Evolutionary conservation across 2,113 vertebrate species (phyloP), one percentile per base, ranked within the genome.

Genomic region (Indicator indicator): DNA sequence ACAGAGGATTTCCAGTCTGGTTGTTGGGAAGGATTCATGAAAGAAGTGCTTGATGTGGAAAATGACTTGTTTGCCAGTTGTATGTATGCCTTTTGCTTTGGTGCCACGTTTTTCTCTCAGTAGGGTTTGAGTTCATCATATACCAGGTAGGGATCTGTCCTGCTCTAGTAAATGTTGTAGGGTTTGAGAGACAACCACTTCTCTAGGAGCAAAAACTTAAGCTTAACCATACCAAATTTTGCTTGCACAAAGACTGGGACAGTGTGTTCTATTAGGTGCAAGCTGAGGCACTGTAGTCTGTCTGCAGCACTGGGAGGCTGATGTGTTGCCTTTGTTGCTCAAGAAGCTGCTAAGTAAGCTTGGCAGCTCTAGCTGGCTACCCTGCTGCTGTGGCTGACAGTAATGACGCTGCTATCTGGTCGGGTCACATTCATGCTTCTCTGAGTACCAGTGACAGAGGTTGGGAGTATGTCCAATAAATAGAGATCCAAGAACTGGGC

Each of bases 1-100:
- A 93, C 89, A 95, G 70, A 92, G 74, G 44, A 73, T 90, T 97
- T 96, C 75, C 92, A 96, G 84, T 91, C 74, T 52, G 13, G 12
- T 81, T 28, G 21, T 77, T 94, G 28, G 58, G 90, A 97, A 96
- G 55, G 55, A 21, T 59, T 94, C 84, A 60, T 64, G 50, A 83
- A 89, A 86, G 23, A 77, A 71, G 38, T 32, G 50, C 17, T 83
- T 70, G 44, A 65, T 78, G 64, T 81, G 97, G 84, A 91, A 93
- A 72, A 69, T 58, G 46, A 28, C 9, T 7, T 52, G 3, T 46
- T 12, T 62, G 48, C 74, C 63, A 38, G 28, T 88, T 96, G 32
- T 46, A 59, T 52, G 38, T 7, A 2, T 38, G 24, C 56, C 9
- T 87, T 76, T 69, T 54, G 77, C 72, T 90, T 67, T 38, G 19